A percentile compares a stretch with the other conserved stretches of the same genome.
Evolutionary conservation across 1,140 invertebrate species (phyloP).

Genomic region (Bombyx mandarina): DNA sequence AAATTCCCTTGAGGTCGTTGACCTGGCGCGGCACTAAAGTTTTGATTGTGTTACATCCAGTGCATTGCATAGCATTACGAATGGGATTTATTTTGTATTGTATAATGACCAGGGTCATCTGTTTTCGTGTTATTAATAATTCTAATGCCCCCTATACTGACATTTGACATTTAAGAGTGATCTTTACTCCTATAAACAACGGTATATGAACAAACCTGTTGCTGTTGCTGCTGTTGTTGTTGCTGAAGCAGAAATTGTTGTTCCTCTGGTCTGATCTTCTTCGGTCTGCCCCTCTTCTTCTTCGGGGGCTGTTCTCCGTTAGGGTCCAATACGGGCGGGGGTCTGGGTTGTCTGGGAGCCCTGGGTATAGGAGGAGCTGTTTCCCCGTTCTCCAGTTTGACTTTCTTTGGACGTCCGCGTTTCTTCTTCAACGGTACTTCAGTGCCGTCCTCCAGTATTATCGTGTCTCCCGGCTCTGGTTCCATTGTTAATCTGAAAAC

Average conservation of each 20-base stretch:
- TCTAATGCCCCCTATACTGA: no score
- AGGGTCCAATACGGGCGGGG: conserved; percentile 36
- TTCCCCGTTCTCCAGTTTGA: conserved; percentile 80
- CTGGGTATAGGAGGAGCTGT: conserved; percentile 72
- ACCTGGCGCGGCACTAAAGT: no score
- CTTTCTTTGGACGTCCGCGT: conserved; percentile 88
- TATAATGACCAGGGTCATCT: no score
- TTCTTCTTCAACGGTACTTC: conserved; percentile 87
- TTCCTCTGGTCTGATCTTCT: conserved; percentile 81
- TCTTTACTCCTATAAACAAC: no score
- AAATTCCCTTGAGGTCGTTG: no score
- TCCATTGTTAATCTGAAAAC: conserved; percentile 62
- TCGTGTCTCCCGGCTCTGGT: conserved; percentile 63
- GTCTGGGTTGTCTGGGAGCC: conserved; percentile 67
- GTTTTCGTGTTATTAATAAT: no score
- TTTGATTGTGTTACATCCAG: no score
- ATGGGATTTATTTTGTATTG: no score
- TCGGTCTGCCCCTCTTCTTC: conserved; percentile 87
- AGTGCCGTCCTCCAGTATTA: conserved; percentile 72
- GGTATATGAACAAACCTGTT: conserved; percentile 15
- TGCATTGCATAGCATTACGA: no score
- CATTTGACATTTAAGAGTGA: no score
- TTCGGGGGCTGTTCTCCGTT: conserved; percentile 75
- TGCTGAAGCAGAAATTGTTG: conserved; percentile 63
- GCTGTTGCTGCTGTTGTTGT: conserved; percentile 48